These are phyloP conservation scores for Brachionus angularis DNA, from an alignment of 1,140 invertebrate genomes.

Conservation along the genomic window DNA sequence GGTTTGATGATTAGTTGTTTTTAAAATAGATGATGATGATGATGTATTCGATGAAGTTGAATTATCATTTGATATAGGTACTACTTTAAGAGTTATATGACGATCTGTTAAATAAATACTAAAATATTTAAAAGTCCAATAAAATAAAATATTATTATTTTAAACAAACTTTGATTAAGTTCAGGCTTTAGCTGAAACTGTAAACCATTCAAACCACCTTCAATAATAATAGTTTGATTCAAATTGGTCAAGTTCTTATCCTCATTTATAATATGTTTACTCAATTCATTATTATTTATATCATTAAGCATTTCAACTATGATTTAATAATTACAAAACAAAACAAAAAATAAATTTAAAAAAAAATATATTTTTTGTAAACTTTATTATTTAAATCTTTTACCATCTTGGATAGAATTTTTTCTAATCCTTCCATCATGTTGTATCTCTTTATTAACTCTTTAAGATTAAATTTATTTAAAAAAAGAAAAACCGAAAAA, in stretches of 20 bases:
- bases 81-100: slow-evolving; percentile 17
- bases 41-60: not conserved
- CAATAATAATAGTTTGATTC: slow-evolving; percentile 30
- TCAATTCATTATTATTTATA: slow-evolving; percentile 14
- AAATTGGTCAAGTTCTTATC: not conserved
- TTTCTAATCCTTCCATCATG: too few relatives aligned
- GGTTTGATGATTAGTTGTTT: not conserved
- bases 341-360: too few relatives aligned
- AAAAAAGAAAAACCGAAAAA: too few relatives aligned
- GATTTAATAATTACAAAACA: too few relatives aligned
- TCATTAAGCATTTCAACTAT: not conserved
- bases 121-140: not conserved
- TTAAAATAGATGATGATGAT: not conserved
- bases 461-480: too few relatives aligned
- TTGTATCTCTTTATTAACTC: too few relatives aligned
- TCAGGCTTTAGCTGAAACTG: slow-evolving; percentile 31
- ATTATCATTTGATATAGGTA: not conserved
- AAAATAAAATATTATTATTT: not conserved
- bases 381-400: too few relatives aligned
- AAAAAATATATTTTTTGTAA: too few relatives aligned
- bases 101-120: slow-evolving; percentile 4
- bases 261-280: not conserved
- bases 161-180: not conserved
- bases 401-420: too few relatives aligned
- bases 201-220: slow-evolving; percentile 16